Evolutionary conservation across 2,888 invertebrate species (phyloP).

Genomic region (Nomada lathburiana): DNA sequence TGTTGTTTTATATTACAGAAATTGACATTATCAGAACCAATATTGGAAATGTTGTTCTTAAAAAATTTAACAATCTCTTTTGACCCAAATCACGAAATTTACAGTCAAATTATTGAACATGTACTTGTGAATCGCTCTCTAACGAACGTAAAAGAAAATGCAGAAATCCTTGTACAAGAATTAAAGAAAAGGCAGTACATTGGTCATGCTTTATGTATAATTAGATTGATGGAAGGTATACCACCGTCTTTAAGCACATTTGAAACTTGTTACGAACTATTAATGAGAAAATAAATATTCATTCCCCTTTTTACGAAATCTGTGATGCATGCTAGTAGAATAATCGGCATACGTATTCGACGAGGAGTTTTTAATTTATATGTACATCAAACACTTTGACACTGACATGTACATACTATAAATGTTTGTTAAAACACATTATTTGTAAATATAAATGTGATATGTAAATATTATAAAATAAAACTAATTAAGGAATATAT

Average conservation of each 20-base stretch:
- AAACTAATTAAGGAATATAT: not conserved
- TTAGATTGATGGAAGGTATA: slow-evolving; percentile 78
- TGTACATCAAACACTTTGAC: slow-evolving; percentile 14
- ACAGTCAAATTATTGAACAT: slow-evolving; percentile 78
- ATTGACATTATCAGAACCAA: slow-evolving; percentile 69
- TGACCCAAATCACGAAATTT: slow-evolving; percentile 78
- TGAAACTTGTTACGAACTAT: slow-evolving; percentile 65
- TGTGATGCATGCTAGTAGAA: slow-evolving; percentile 20
- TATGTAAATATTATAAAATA: slow-evolving; percentile 26
- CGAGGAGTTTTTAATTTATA: not conserved
- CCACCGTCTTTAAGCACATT: slow-evolving; percentile 80
- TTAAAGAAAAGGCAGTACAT: slow-evolving; percentile 78
- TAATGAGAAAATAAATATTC: slow-evolving; percentile 49
- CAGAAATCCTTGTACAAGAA: slow-evolving; percentile 75
- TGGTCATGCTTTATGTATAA: slow-evolving; percentile 79
- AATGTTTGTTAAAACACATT: slow-evolving; percentile 37
- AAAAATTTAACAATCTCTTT: slow-evolving; percentile 79
- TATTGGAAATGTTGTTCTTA: slow-evolving; percentile 80
- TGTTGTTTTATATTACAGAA: slow-evolving; percentile 67
- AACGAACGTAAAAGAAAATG: slow-evolving; percentile 74
- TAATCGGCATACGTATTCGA: slow-evolving; percentile 7
- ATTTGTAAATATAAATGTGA: slow-evolving; percentile 55
- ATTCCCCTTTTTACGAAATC: slow-evolving; percentile 9
- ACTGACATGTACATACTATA: slow-evolving; percentile 42
- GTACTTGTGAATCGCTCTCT: slow-evolving; percentile 78